Base-by-base conservation (phyloP, 2,888 invertebrate genomes). In the Patella caerulea region DNA sequence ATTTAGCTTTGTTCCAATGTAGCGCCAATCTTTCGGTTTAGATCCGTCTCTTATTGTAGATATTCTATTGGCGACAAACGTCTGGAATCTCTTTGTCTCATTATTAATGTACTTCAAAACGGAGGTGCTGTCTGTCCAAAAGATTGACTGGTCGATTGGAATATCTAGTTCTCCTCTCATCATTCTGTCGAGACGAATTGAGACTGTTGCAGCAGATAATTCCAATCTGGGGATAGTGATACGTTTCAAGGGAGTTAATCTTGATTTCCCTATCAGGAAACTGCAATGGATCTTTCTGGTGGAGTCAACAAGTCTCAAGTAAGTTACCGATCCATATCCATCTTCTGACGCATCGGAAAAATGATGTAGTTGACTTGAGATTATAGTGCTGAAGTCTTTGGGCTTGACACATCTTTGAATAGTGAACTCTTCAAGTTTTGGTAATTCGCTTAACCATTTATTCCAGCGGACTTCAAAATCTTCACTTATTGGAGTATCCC, bases 401-500 rank as follows among this genome's bases (percentile, higher is more conserved):
- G 79, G 80, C 34, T 72, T 80, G 54, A 65, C 53, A 75, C 71
- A 71, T 52, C 73, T 29, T 19, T 72, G 72, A 29, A 65, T 73
- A 3, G 19, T 71, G 17, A 72, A n/a, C 14, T 71, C 52, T 29
- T 55, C 52, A n/a, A 69, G 34, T 19, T 9, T 70, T 14, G 17
- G 14, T 45, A 78, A 52, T 45, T 70, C 54, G 24, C 5, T 24
- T 74, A 34, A 75, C 81, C 78, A 81, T 9, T 52, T n/a, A n/a
- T 78, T 72, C 81, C 78, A 82, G 55, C 45, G 73, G 12, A 14
- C n/a, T 15, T 15, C n/a, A 4, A 81, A 52, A n/a, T 74, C 34
- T n/a, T 77, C 73, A 11, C 75, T 45, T 14, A 80, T 56, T 2
- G 81, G 76, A 17, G 65, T 73, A 56, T 83, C 79, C 80, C 82